These are phyloP conservation scores for Desoria tigrina DNA, from an alignment of 2,888 invertebrate genomes.

Conservation along the genomic window DNA sequence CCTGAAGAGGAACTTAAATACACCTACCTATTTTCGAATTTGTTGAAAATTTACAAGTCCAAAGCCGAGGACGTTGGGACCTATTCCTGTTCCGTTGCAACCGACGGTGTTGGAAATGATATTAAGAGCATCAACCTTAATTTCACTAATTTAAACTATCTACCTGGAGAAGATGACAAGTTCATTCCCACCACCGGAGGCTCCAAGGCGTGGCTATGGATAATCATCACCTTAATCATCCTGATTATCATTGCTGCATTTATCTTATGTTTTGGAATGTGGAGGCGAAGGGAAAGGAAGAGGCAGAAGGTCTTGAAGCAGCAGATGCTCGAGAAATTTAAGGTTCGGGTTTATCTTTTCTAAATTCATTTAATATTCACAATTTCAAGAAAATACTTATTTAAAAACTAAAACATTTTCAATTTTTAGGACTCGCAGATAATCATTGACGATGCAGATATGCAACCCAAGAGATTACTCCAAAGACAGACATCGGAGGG, in stretches of 20 bases:
- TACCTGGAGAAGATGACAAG: not conserved
- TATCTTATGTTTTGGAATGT: not conserved
- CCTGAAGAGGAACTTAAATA: too few species aligned
- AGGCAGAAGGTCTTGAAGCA: not conserved
- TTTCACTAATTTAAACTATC: slow-evolving; percentile 2
- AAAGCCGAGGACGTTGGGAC: not conserved
- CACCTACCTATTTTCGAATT: not conserved
- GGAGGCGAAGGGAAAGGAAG: not conserved
- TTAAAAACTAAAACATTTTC: not conserved
- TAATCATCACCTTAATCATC: slow-evolving; percentile 9
- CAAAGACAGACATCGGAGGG: too few species aligned
- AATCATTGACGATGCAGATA: not conserved
- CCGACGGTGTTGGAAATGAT: not conserved
- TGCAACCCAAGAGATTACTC: not conserved
- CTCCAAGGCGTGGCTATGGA: slow-evolving; percentile 17
- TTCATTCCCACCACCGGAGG: not conserved
- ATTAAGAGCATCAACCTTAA: slow-evolving; percentile 3
- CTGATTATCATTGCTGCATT: slow-evolving; percentile 1
- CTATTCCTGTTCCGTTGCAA: not conserved
- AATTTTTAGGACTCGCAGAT: slow-evolving; percentile 15
- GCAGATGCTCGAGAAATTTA: slow-evolving; percentile 20
- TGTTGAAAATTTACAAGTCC: not conserved
- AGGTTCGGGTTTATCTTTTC: too few species aligned
- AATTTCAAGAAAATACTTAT: not conserved
- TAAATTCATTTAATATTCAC: too few species aligned